phyloP scores from a whole-genome alignment of 2,888 invertebrate genomes.

The Stenotaenia linearis region DNA sequence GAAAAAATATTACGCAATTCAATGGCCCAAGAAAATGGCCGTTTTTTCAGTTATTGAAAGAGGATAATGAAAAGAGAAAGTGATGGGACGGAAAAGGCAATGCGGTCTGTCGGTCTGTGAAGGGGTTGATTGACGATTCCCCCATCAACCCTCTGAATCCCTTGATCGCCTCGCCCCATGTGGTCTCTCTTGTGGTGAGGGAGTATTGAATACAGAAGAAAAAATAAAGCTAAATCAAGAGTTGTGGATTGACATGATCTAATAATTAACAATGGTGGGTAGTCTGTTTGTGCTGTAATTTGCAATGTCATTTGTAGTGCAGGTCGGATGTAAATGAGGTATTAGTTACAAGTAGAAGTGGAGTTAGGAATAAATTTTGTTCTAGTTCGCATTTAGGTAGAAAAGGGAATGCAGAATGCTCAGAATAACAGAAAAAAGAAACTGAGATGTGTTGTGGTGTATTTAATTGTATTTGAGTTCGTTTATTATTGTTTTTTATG shows the following conservation, averaged over 20 bases:
- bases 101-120: not conserved
- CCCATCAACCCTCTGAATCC: not conserved
- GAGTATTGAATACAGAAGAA: not conserved
- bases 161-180: not conserved
- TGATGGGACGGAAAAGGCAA: not conserved
- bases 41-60: not conserved
- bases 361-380: not conserved
- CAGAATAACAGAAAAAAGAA: no score
- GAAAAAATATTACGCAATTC: not conserved
- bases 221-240: not conserved
- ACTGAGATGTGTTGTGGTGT: no score
- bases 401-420: no score
- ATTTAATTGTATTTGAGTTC: no score
- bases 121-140: constrained; percentile 2
- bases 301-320: not conserved
- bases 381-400: no score
- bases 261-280: not conserved
- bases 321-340: not conserved
- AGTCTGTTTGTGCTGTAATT: not conserved
- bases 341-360: not conserved
- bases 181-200: constrained; percentile 13
- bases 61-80: not conserved
- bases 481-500: no score
- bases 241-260: not conserved
- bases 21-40: not conserved